These are phyloP conservation scores for Halyomorpha halys DNA, from an alignment of 1,140 invertebrate genomes.

Conservation along the genomic window DNA sequence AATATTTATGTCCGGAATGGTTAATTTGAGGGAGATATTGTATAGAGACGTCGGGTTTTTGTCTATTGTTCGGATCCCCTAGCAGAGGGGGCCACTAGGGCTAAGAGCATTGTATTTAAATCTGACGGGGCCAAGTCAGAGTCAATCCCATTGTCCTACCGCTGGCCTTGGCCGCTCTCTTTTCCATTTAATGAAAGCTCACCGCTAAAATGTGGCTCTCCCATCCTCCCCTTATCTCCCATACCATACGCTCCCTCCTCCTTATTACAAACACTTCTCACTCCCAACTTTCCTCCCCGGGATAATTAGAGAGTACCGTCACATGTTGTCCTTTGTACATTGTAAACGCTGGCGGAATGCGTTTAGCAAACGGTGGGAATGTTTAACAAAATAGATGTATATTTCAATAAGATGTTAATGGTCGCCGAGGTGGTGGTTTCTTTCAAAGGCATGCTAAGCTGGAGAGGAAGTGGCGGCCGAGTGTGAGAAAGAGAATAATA, in stretches of 20 bases:
- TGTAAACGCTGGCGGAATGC: too few species aligned
- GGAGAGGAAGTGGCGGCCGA: background rate
- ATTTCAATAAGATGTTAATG: too few species aligned
- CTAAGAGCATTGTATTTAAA: constrained; percentile 14
- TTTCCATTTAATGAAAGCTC: constrained; percentile 9
- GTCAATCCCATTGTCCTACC: constrained; percentile 12
- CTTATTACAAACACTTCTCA: too few species aligned
- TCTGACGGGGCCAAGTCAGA: constrained; percentile 1
- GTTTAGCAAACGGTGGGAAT: too few species aligned
- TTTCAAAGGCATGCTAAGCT: too few species aligned
- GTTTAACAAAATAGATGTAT: too few species aligned
- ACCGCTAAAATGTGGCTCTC: constrained; percentile 9
- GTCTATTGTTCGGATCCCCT: background rate
- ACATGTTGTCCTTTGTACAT: too few species aligned
- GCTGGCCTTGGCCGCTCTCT: background rate
- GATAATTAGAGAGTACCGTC: too few species aligned
- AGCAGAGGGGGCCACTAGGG: background rate
- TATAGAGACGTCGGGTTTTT: constrained; percentile 17
- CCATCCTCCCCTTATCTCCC: background rate
- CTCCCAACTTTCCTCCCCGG: too few species aligned
- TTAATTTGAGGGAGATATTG: constrained; percentile 9
- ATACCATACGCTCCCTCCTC: too few species aligned
- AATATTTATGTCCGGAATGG: constrained; percentile 14
- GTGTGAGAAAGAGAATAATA: constrained; percentile 6
- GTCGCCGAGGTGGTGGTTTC: too few species aligned